Evolutionary conservation across 2,797 vertebrate species (phyloP), one percentile per base, ranked within the genome.

Genomic region (Takifugu ocellatus): DNA sequence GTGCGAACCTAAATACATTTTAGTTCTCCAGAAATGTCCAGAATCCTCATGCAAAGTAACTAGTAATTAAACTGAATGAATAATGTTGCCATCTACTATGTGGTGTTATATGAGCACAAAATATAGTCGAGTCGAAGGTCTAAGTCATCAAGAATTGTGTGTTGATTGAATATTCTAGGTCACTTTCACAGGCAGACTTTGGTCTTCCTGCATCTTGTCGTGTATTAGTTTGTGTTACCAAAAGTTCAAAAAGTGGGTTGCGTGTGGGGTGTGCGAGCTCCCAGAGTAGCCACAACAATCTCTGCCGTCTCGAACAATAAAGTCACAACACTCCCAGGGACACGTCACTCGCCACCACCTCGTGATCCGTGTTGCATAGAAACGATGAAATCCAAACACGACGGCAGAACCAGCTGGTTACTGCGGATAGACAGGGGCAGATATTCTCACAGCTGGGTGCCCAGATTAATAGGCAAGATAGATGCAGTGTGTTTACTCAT

Each of bases 381-480:
- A 79, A 84, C 58, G 70, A 85, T 89, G 87, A 89, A 90, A 90
- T 84, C 82, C 88, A 89, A 91, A 91, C 84, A 89, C 24, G 60
- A 56, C 53, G 59, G 63, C 74, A 74, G 61, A 72, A 62, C 66
- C 67, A 66, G 44, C 45, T 25, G 75, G 66, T 78, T 72, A 59
- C 69, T 76, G 79, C 83, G 75, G 80, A 25, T 48, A 80, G 83
- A 84, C 81, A 58, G 29, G 70, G 54, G 62, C 65, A 86, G 88
- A 89, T 88, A 88, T 66, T 68, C 85, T 87, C 86, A 90, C 89
- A 90, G 90, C 79, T 87, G 88, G 84, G 70, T 90, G 88, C 75
- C 73, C 88, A 86, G 89, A 92, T 91, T 92, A 89, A 91, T 91
- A 88, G 87, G 79, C 78, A 87, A 90, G 91, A 92, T 91, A 90